Evolutionary conservation across 2,113 vertebrate species (phyloP), one percentile per base, ranked within the genome.

Genomic region (Gyps fulvus): DNA sequence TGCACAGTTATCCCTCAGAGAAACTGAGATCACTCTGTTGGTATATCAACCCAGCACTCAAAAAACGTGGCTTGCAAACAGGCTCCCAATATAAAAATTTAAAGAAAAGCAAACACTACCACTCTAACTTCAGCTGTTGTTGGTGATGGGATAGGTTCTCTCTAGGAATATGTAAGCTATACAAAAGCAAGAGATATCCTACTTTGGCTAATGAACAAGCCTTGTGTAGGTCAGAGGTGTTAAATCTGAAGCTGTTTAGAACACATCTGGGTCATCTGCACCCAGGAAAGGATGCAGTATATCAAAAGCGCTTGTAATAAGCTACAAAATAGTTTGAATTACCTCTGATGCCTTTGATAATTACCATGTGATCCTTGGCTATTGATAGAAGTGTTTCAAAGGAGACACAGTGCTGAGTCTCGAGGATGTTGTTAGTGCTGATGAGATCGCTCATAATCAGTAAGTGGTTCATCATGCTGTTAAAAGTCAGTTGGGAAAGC

Each of bases 321-420:
- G 58, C 65, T 79, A 50, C 20, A 85, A 70, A 95, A 85, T 42
- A 63, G 10, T 94, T 87, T 91, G 82, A 90, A 93, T 94, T 91
- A 55, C 70, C 62, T 85, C 71, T 80, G 70, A 70, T 88, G 78
- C 32, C 74, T 95, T 93, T 95, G 74, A 85, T 91, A 87, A 69
- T 87, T 83, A 65, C 70, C 83, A 59, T 80, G 81, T 95, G 95
- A 95, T 97, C 50, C 71, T 69, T 93, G 78, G 34, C 96, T 96
- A 85, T 89, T 96, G 87, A 85, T 94, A 85, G 81, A 91, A 94
- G 66, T 54, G 71, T 85, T 97, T 97, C 87, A 96, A 90, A 95
- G 84, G 62, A 92, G 54, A 70, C 81, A 67, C 25, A 94, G 79
- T 54, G 16, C 89, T 89, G 85, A 89, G 13, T 94, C 66, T 95